Conservation (phyloP, 2,113 vertebrate genomes). For the Malurus cyaneus region DNA sequence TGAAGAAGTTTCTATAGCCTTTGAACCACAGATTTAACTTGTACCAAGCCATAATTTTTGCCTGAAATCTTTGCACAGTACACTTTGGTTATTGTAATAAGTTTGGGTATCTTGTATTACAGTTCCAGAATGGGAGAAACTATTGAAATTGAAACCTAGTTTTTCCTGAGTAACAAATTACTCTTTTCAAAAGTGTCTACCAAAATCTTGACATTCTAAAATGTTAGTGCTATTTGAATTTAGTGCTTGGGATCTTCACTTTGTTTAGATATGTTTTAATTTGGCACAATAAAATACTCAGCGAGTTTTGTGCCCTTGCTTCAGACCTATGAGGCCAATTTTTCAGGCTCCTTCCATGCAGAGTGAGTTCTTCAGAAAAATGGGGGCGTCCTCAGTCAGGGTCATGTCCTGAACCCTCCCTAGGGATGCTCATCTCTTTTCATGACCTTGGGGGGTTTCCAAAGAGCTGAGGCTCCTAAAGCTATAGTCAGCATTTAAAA, state of each 20-base stretch:
- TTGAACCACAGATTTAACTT: not conserved
- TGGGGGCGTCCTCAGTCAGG: not conserved
- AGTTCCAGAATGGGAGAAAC: conserved; percentile 12
- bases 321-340: not conserved
- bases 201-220: not conserved
- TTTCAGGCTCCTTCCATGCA: not conserved
- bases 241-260: not conserved
- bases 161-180: not conserved
- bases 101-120: conserved; percentile 30
- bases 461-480: not conserved
- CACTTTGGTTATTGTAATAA: conserved; percentile 12
- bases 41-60: not conserved
- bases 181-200: not conserved
- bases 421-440: not conserved
- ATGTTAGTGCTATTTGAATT: not conserved
- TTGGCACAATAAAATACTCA: not conserved
- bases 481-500: not conserved
- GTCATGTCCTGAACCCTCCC: not conserved
- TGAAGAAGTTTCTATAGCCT: not conserved
- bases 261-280: not conserved
- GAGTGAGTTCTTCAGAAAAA: not conserved
- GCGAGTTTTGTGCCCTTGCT: not conserved
- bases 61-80: conserved; percentile 27
- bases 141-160: not conserved
- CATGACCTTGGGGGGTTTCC: not conserved